phyloP scores from a whole-genome alignment of 2,797 vertebrate species.

The Cygnus olor region DNA sequence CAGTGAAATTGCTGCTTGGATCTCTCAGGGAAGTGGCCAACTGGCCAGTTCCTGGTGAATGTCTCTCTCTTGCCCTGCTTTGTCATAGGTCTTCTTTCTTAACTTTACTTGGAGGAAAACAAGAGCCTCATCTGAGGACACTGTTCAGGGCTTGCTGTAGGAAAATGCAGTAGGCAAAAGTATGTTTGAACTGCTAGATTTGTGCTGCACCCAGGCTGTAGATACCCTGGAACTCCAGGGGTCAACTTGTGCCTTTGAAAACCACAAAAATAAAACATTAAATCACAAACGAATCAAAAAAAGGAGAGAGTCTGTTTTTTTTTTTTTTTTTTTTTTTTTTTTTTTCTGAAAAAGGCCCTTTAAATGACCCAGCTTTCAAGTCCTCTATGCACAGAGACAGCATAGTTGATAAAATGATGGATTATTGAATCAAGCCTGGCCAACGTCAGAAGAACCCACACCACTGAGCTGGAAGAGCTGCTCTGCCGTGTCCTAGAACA shows the following conservation, averaged over 20 bases:
- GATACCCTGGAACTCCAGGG: background rate
- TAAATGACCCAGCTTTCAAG: background rate
- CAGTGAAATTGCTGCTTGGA: background rate
- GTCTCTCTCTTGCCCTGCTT: background rate
- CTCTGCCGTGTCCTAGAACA: background rate
- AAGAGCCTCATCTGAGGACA: background rate
- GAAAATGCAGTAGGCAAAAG: background rate
- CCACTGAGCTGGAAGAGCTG: background rate
- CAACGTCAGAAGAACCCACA: background rate
- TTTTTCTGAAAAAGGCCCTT: background rate
- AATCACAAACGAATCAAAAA: background rate
- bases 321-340: too few relatives aligned
- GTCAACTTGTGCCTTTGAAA: background rate
- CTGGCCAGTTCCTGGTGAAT: background rate
- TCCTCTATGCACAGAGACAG: background rate
- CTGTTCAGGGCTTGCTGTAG: background rate
- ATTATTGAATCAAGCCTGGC: background rate
- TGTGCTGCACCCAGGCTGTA: background rate
- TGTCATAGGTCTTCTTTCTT: background rate
- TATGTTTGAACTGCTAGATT: background rate
- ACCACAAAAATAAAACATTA: background rate
- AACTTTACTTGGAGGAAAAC: background rate
- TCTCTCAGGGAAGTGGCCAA: background rate
- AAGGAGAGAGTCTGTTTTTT: rapidly evolving
- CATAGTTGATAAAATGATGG: background rate